These are phyloP conservation scores for Heterochromis multidens DNA, from an alignment of 2,113 vertebrate genomes.

Conservation along the genomic window DNA sequence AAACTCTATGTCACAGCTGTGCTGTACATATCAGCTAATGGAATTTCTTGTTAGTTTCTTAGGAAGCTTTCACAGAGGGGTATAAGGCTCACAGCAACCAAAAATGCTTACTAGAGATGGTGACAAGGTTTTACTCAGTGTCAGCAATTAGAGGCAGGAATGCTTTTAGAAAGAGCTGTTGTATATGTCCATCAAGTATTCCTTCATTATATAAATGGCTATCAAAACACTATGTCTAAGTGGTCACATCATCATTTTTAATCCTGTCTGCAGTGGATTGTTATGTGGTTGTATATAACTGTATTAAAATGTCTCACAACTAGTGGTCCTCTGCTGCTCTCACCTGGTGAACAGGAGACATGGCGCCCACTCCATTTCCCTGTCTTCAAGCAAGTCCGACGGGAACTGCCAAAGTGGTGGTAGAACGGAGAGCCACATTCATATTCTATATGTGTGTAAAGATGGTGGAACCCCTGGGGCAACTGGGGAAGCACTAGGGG, in stretches of 20 bases:
- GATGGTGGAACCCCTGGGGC: conserved; percentile 85
- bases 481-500: conserved; percentile 79
- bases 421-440: conserved; percentile 91
- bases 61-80: not conserved
- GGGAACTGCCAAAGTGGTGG: conserved; percentile 87
- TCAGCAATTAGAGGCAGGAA: accelerated
- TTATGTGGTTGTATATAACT: not conserved
- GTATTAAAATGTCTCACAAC: not conserved
- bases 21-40: not conserved
- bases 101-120: not conserved
- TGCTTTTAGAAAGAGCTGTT: not conserved
- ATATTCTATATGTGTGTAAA: conserved; percentile 92
- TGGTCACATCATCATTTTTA: not conserved
- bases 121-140: not conserved
- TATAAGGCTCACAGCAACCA: not conserved
- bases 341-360: conserved; percentile 93
- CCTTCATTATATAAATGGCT: not conserved
- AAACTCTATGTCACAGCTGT: not conserved
- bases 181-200: not conserved
- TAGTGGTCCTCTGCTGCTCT: conserved; percentile 65
- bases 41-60: not conserved
- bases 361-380: conserved; percentile 97
- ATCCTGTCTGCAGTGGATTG: not conserved
- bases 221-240: not conserved
- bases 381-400: conserved; percentile 92